Evolutionary conservation across 2,888 invertebrate species (phyloP), one percentile per base, ranked within the genome.

Genomic region (Cryptocheilus praepositus): DNA sequence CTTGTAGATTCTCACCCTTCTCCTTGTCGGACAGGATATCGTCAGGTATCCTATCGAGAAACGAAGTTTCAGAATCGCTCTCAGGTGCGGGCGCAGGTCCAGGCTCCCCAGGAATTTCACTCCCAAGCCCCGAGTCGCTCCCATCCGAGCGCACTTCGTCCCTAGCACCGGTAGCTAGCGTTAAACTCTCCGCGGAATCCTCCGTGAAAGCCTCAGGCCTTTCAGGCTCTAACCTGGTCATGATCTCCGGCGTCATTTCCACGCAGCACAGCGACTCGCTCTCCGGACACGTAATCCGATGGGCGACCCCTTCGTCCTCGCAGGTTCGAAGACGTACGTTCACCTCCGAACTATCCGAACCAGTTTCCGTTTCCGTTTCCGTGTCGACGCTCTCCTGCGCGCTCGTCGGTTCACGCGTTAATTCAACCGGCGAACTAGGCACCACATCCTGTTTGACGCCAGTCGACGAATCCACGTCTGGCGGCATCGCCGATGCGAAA

Each of bases 41-140:
- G 44, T 89, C 89, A 2, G 89, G 89, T 82, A 89, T 88, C 68
- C 88, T 84, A 68, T 91, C 90, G 58, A 91, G 85, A 80, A 91
- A 91, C 3, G 90, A 90, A 0, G 90, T 90, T 79, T 91, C 91
- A 53, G 90, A 90, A 73, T 91, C 91, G 74, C 90, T 91, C 76
- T 88, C 88, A 0, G 84, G 87, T 0, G 88, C 87, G 0, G 88
- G 85, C 2, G 84, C 80, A 1, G 87, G 88, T 44, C 89, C 86
- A 18, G 86, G 73, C 80, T 93, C 93, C 71, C 94, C 93, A 63
- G 91, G 90, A 62, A 93, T 91, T 89, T 96, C 96, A 44, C 93
- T 93, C 4, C 95, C 95, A 36, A 96, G 88, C 0, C 96, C 96
- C 0, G 95, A 96, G 88, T 96, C 96, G 61, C 95, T 95, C 8